Evolutionary conservation across 2,113 vertebrate species (phyloP).

Genomic region (Montifringilla adamsi): DNA sequence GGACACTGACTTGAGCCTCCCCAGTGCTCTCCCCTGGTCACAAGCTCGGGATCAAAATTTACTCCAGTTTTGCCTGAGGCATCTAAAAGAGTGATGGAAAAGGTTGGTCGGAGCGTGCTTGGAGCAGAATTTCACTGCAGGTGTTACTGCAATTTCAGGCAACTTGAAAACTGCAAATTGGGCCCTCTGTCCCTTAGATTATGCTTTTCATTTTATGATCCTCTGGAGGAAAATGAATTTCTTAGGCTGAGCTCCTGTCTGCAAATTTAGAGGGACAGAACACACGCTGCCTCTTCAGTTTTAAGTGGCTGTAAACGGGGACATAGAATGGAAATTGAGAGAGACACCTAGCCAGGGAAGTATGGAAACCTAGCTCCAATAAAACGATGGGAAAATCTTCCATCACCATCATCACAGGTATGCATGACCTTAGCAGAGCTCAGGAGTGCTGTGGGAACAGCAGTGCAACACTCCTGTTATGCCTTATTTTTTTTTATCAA

Average conservation of each 20-base stretch:
- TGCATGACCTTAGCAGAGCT: constrained; percentile 11
- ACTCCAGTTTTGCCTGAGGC: not conserved
- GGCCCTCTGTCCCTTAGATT: not conserved
- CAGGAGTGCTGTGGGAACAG: not conserved
- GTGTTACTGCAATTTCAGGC: constrained; percentile 35
- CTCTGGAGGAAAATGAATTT: not conserved
- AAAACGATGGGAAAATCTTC: not conserved
- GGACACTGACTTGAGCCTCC: not conserved
- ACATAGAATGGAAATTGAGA: not conserved
- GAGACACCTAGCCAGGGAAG: not conserved
- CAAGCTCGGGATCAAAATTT: not conserved
- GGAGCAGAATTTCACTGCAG: constrained; percentile 22
- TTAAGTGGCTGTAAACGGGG: not conserved
- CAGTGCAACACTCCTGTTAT: not conserved
- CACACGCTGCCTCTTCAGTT: not conserved
- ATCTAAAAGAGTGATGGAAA: not conserved
- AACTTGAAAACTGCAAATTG: not conserved
- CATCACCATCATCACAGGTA: not conserved
- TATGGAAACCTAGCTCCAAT: not conserved
- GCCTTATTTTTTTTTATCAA: constrained; percentile 37
- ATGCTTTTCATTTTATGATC: not conserved
- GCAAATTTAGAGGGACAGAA: not conserved
- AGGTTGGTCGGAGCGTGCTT: not conserved
- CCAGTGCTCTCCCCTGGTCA: not conserved
- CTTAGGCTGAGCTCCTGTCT: not conserved